Base-by-base conservation (phyloP, 1,140 invertebrate genomes). In the Drosophila paulistorum region DNA sequence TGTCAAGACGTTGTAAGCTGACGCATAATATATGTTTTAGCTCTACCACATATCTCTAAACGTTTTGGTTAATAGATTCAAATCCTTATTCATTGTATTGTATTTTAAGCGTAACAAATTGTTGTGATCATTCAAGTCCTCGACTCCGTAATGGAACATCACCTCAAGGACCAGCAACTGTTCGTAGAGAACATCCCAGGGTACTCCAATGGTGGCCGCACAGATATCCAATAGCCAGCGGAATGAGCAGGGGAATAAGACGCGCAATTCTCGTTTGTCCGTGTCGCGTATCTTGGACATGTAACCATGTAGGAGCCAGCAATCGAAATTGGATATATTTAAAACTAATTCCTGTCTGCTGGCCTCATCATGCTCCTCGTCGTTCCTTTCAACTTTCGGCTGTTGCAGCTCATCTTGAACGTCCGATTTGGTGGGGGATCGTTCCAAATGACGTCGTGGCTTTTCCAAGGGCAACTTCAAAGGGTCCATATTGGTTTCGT, bases 221-320 rank as follows among this genome's bases (percentile, higher is more conserved):
- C 93, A 94, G 57, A 93, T 93, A 26, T 93, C 92, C 5, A 94
- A 70, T 2, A 94, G 70, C 94, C 94, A 94, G 20, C 91, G 90
- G 69, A 94, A 94, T 78, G 81, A 93, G 13, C 74, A 42, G 2
- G 94, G 93, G 11, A 94, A 91, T 10, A 91, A 73, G 37, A 81
- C 79, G 0, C 94, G 81, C 35, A 92, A 41, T 35, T 91, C 73
- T 26, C 93, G 68, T 42, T 86, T 75, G 14, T 61, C 54, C n/a
- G 54, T 11, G 1, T 75, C 71, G 2, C 79, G 72, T 3, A 73
- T 48, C 2, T 26, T 65, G 1, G 26, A 2, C 14, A 60, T 51
- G 13, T 78, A 74, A 20, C 86, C 80, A 20, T 91, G 64, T 2
- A 92, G 65, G 1, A 91, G 72, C 92, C 92, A 93, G 57, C 79